A percentile compares a stretch with the other conserved stretches of the same genome.
These are phyloP conservation scores for Schizaphis graminum DNA, from an alignment of 2,888 invertebrate species.

Conservation along the genomic window DNA sequence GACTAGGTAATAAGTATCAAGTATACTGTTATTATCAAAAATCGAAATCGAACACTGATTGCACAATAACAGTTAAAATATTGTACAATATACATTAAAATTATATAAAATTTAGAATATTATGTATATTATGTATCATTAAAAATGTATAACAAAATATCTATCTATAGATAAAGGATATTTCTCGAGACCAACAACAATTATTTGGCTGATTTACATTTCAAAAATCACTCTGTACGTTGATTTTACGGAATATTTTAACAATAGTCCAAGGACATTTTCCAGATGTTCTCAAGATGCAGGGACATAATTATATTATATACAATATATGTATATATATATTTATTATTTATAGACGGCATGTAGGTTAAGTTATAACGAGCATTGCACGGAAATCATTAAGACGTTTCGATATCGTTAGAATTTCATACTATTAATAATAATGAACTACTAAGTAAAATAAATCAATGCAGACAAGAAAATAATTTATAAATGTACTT, in stretches of 20 bases:
- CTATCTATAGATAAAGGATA: background rate
- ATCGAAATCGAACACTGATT: background rate
- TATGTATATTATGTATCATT: background rate
- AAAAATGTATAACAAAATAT: background rate
- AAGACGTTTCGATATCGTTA: background rate
- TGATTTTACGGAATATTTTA: slow-evolving; percentile 5
- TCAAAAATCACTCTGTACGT: background rate
- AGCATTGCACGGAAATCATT: slow-evolving; percentile 4
- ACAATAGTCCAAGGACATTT: slow-evolving; percentile 30
- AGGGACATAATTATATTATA: background rate
- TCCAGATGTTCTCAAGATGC: slow-evolving; percentile 8
- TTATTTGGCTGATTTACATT: background rate
- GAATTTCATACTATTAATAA: background rate
- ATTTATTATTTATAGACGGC: slow-evolving; percentile 12
- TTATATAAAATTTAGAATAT: background rate
- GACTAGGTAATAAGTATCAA: too few relatives aligned
- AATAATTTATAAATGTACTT: background rate
- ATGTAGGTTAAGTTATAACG: slow-evolving; percentile 2
- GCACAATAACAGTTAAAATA: background rate
- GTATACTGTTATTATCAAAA: background rate
- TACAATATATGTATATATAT: background rate
- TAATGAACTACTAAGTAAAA: background rate
- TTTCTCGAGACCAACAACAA: background rate
- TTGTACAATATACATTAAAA: background rate
- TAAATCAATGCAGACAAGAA: background rate